Conservation (phyloP, 2,113 vertebrate species). For the Bufo bufo region DNA sequence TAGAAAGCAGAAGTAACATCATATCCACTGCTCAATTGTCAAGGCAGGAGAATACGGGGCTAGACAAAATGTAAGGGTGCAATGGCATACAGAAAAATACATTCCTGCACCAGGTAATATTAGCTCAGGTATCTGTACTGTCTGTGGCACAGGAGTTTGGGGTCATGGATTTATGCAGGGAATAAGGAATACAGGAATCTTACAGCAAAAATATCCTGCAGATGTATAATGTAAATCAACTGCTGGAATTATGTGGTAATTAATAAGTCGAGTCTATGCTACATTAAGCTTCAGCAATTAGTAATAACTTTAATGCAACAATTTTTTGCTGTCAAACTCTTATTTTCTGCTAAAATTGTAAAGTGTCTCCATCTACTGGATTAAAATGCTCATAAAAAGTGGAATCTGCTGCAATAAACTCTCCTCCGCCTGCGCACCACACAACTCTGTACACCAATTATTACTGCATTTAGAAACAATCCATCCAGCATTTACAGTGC, state of each 20-base stretch:
- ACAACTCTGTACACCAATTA: neutral
- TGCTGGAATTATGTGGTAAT: neutral
- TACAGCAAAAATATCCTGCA: neutral
- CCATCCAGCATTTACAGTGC: slow-evolving; percentile 22
- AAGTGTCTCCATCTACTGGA: slow-evolving; percentile 42
- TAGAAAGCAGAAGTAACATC: too few relatives aligned
- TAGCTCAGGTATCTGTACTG: neutral
- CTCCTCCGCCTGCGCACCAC: neutral
- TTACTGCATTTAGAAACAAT: neutral
- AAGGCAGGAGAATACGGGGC: too few relatives aligned
- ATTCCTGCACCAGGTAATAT: neutral
- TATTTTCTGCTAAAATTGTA: neutral
- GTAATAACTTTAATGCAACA: neutral
- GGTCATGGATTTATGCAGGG: neutral
- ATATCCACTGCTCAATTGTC: too few relatives aligned
- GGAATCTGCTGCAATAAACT: neutral
- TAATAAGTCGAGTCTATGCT: neutral
- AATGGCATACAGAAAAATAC: too few relatives aligned
- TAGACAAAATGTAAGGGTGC: too few relatives aligned
- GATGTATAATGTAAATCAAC: neutral
- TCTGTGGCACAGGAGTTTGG: neutral
- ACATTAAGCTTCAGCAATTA: slow-evolving; percentile 8
- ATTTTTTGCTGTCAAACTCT: neutral
- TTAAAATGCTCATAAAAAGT: neutral
- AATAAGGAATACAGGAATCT: neutral